phyloP scores from a whole-genome alignment of 2,113 vertebrate genomes.

The Pelusios castaneus region DNA sequence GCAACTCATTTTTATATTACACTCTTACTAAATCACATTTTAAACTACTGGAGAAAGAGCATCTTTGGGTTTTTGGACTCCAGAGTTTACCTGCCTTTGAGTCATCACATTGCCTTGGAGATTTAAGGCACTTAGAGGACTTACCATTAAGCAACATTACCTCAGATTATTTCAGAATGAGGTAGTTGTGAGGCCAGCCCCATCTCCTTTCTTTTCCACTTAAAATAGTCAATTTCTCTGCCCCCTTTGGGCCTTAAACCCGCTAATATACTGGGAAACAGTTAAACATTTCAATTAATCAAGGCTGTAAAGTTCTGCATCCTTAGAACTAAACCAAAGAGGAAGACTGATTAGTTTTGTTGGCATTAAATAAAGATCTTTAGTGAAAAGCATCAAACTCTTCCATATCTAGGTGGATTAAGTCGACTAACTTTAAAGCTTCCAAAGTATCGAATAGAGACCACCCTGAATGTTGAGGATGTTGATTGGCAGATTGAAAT shows the following conservation, averaged over 20 bases:
- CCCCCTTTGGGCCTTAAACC: not conserved
- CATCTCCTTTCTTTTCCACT: slow-evolving; percentile 4
- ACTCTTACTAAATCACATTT: slow-evolving; percentile 57
- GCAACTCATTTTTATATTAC: slow-evolving; percentile 42
- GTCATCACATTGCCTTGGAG: slow-evolving; percentile 47
- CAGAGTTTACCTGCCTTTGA: not conserved
- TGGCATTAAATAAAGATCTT: not conserved
- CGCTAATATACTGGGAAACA: rapidly evolving
- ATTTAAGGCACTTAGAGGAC: slow-evolving; percentile 36
- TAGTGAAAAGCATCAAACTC: not conserved
- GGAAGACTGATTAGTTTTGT: rapidly evolving
- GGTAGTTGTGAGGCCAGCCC: not conserved
- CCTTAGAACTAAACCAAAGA: rapidly evolving
- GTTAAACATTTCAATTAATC: not conserved
- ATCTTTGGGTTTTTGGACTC: not conserved
- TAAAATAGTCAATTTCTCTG: not conserved
- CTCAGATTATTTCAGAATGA: slow-evolving; percentile 23
- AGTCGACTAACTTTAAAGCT: not conserved
- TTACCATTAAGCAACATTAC: not conserved
- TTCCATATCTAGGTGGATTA: not conserved
- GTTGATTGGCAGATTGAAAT: not conserved
- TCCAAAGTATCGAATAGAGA: not conserved
- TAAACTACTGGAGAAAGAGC: not conserved
- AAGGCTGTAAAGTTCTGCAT: not conserved
- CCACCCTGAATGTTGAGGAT: not conserved